Evolutionary conservation across 2,113 vertebrate species (phyloP).

Genomic region (Erinaceus europaeus): DNA sequence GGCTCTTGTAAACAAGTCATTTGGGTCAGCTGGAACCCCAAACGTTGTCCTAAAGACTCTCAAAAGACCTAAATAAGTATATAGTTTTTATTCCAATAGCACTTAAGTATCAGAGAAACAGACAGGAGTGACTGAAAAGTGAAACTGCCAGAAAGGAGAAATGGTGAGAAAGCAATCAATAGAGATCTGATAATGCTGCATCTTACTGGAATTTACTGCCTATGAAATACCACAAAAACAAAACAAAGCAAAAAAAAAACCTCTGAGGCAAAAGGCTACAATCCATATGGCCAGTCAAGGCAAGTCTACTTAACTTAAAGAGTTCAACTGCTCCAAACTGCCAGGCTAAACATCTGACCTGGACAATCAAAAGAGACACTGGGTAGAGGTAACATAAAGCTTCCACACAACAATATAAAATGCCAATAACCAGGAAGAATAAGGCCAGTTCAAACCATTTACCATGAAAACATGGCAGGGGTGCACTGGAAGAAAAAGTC

Average conservation of each 20-base stretch:
- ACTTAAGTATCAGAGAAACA: background rate
- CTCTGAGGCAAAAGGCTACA: constrained; percentile 17
- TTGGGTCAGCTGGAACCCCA: background rate
- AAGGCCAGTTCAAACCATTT: background rate
- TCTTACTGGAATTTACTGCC: constrained; percentile 26
- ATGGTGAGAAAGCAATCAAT: background rate
- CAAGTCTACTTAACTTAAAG: constrained; percentile 15
- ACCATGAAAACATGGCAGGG: background rate
- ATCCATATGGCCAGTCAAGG: background rate
- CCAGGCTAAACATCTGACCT: background rate
- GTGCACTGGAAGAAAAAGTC: background rate
- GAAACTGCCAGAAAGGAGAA: background rate
- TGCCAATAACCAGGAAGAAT: background rate
- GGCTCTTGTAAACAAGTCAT: background rate
- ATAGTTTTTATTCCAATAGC: background rate
- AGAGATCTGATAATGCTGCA: background rate
- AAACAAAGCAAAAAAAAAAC: too few relatives aligned
- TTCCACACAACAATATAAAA: background rate
- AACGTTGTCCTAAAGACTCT: background rate
- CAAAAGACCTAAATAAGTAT: constrained; percentile 7
- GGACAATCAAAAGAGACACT: background rate
- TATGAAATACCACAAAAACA: constrained; percentile 33
- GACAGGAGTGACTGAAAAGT: constrained; percentile 1
- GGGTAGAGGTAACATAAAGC: background rate
- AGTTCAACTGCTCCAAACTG: constrained; percentile 31